Percentiles rank a stretch among this genome's conserved stretches.
phyloP scores from a whole-genome alignment of 53 echinoderm and acorn worm species.

The Astropecten irregularis region DNA sequence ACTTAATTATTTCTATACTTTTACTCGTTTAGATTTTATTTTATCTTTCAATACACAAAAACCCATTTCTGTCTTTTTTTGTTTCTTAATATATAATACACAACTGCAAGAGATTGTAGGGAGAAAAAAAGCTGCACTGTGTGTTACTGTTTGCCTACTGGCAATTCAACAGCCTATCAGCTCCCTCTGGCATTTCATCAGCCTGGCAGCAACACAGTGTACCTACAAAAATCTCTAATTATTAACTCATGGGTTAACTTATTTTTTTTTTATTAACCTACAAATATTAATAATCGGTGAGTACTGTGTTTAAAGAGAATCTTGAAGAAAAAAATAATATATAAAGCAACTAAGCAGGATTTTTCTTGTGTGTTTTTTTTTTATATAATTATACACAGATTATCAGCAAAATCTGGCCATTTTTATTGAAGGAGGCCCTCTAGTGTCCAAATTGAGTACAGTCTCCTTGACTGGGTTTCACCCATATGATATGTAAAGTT shows the following conservation, averaged over 20 bases:
- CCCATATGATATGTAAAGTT: no score
- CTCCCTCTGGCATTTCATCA: slow-evolving; percentile 1
- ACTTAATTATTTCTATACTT: slow-evolving; percentile 20
- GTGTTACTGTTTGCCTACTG: no score
- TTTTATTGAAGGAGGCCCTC: no score
- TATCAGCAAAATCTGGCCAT: no score
- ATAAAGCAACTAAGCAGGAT: slow-evolving; percentile 19
- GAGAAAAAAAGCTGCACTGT: slow-evolving; percentile 3
- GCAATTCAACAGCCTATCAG: slow-evolving; percentile 6
- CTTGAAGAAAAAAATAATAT: slow-evolving; percentile 25
- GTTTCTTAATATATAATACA: no score
- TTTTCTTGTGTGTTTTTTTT: background rate
- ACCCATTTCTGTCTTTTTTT: background rate
- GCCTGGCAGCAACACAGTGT: slow-evolving; percentile 33
- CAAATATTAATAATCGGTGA: slow-evolving; percentile 29
- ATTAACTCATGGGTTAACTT: background rate
- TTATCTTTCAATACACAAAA: slow-evolving; percentile 17
- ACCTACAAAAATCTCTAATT: background rate
- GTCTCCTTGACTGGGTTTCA: no score
- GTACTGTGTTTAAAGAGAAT: slow-evolving; percentile 5
- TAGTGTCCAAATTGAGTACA: no score
- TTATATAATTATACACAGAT: no score
- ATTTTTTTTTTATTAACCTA: background rate
- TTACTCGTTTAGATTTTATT: background rate
- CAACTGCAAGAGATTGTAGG: background rate